Conservation (phyloP, 2,113 vertebrate species). For the Boulengeromyrus knoepffleri region DNA sequence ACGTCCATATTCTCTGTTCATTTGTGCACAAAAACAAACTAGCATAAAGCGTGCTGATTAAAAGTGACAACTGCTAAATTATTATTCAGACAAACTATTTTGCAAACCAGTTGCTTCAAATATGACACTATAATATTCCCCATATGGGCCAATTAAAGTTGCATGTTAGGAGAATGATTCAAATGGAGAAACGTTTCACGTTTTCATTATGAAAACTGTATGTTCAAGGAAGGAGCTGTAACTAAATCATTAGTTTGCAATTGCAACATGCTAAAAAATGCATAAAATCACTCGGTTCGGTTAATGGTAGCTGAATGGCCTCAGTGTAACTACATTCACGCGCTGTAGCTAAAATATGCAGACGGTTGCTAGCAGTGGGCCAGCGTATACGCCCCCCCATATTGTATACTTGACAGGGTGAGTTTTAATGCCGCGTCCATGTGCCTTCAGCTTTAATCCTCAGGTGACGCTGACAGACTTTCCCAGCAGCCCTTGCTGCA, state of each 20-base stretch:
- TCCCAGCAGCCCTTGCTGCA: constrained; percentile 60
- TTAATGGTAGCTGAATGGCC: neutral
- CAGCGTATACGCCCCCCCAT: neutral
- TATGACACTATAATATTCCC: neutral
- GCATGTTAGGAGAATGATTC: neutral
- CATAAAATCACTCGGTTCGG: neutral
- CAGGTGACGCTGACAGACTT: constrained; percentile 31
- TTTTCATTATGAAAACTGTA: neutral
- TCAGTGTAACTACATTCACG: neutral
- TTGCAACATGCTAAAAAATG: neutral
- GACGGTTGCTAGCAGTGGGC: neutral
- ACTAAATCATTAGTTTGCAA: neutral
- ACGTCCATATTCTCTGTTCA: constrained; percentile 44
- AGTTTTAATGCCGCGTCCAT: neutral
- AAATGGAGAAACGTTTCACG: neutral
- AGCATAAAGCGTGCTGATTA: neutral
- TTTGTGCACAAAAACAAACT: constrained; percentile 8
- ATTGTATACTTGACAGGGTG: neutral
- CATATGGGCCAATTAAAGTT: constrained; percentile 5
- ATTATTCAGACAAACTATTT: neutral
- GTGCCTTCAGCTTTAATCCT: constrained; percentile 37
- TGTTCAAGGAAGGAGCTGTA: neutral
- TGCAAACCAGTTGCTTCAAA: neutral
- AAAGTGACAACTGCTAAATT: neutral
- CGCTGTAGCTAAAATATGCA: neutral